Evolutionary conservation across 2,888 invertebrate species (phyloP).

Genomic region (Liodrosophila aerea): DNA sequence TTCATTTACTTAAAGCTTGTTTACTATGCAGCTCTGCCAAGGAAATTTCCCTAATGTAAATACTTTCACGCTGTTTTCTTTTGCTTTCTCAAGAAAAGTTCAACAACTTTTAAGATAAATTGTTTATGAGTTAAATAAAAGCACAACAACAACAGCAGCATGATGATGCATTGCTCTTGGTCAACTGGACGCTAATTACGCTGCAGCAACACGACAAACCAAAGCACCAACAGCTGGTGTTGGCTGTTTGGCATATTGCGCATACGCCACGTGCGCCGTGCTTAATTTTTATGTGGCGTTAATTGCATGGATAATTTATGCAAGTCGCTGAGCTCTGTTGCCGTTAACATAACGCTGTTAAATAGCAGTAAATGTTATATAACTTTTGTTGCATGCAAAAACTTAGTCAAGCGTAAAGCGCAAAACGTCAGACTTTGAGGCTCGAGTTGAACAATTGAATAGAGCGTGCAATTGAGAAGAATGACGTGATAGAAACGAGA

Average conservation of each 20-base stretch:
- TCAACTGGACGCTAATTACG: slow-evolving; percentile 24
- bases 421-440: slow-evolving; percentile 25
- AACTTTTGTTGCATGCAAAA: slow-evolving; percentile 7
- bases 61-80: slow-evolving; percentile 4
- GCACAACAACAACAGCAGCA: slow-evolving; percentile 9
- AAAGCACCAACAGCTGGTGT: neutral
- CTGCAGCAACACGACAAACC: slow-evolving; percentile 8
- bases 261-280: slow-evolving; percentile 32
- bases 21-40: neutral
- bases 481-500: neutral
- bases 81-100: slow-evolving; percentile 4
- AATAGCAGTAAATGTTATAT: slow-evolving; percentile 19
- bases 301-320: slow-evolving; percentile 42
- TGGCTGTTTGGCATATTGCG: slow-evolving; percentile 19
- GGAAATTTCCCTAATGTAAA: neutral
- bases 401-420: slow-evolving; percentile 37
- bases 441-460: slow-evolving; percentile 41
- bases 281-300: slow-evolving; percentile 26
- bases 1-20: too few relatives aligned
- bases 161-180: slow-evolving; percentile 21
- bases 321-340: slow-evolving; percentile 4
- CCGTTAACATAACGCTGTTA: slow-evolving; percentile 4
- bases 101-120: slow-evolving; percentile 21
- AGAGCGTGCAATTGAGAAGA: slow-evolving; percentile 31
- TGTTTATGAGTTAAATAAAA: slow-evolving; percentile 15